Evolutionary conservation across 2,797 vertebrate genomes (phyloP).

Genomic region (Hoplostethus mediterraneus): DNA sequence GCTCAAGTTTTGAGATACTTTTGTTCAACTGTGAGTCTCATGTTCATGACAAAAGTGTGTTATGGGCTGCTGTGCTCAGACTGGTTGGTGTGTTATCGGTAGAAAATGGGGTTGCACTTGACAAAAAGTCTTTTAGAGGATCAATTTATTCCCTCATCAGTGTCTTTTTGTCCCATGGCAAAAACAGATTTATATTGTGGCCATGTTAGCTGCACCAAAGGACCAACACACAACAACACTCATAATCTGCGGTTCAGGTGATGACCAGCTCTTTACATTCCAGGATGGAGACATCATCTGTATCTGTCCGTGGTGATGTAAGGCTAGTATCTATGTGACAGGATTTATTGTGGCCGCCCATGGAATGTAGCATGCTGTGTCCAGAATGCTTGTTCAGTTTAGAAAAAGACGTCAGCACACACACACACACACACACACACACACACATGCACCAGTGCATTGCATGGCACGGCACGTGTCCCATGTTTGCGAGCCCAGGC

Average conservation of each 20-base stretch:
- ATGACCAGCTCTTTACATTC: conserved; percentile 27
- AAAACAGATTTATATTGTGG: too few species aligned
- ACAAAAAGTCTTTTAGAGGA: too few species aligned
- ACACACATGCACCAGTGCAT: conserved; percentile 2
- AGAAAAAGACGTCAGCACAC: background rate
- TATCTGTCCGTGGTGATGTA: conserved; percentile 21
- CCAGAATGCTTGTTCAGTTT: conserved; percentile 29
- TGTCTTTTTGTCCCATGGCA: too few species aligned
- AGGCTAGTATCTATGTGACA: conserved; percentile 18
- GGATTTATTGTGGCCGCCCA: conserved; percentile 23
- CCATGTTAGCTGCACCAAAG: too few species aligned
- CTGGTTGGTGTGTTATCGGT: too few species aligned
- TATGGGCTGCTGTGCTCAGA: too few species aligned
- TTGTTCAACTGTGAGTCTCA: too few species aligned
- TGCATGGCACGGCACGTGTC: background rate
- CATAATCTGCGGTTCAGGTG: background rate
- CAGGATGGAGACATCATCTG: conserved; percentile 11
- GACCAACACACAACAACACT: too few species aligned
- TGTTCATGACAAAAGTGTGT: too few species aligned
- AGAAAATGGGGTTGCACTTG: too few species aligned
- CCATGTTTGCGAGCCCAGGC: conserved; percentile 20
- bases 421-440: conserved; percentile 7
- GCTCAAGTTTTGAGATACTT: too few species aligned
- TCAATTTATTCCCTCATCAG: too few species aligned
- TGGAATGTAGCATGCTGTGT: conserved; percentile 55